phyloP scores from a whole-genome alignment of 2,888 invertebrate species.

The Leptogaster cylindrica region DNA sequence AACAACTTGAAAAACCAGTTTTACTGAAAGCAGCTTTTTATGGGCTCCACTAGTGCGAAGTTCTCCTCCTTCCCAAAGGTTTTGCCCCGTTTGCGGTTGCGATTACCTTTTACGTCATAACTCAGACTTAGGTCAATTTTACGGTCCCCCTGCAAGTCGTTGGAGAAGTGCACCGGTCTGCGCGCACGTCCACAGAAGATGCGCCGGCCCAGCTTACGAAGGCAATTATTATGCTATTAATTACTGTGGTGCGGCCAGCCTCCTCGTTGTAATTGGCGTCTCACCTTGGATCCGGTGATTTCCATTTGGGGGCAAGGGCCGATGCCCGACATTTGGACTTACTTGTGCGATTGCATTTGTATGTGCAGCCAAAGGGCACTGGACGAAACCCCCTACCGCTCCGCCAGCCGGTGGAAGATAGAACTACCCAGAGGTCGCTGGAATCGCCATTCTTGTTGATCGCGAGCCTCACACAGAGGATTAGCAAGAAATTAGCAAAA shows the following conservation, averaged over 20 bases:
- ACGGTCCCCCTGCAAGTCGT: neutral
- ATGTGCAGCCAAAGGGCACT: neutral
- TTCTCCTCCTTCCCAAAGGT: slow-evolving; percentile 14
- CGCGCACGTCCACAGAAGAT: slow-evolving; percentile 5
- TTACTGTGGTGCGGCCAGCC: slow-evolving; percentile 24
- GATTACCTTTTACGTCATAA: slow-evolving; percentile 19
- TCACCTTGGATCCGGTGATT: slow-evolving; percentile 2
- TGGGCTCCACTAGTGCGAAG: neutral
- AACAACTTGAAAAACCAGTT: slow-evolving; percentile 37
- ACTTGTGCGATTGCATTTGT: neutral
- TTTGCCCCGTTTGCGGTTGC: neutral
- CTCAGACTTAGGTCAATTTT: slow-evolving; percentile 3
- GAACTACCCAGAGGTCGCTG: too few relatives aligned
- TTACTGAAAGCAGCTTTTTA: slow-evolving; percentile 35
- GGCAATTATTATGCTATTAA: slow-evolving; percentile 38
- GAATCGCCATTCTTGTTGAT: slow-evolving; percentile 23
- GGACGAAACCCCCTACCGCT: neutral
- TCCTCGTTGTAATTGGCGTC: neutral
- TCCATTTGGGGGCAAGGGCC: slow-evolving; percentile 1
- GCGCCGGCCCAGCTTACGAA: neutral
- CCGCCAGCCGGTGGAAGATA: neutral
- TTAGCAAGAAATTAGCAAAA: slow-evolving; percentile 34
- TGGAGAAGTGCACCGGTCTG: neutral
- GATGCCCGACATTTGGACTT: neutral
- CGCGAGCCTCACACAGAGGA: slow-evolving; percentile 28